phyloP scores from a whole-genome alignment of 92 coral and sea anemone genomes.

The Pocillopora meandrina region DNA sequence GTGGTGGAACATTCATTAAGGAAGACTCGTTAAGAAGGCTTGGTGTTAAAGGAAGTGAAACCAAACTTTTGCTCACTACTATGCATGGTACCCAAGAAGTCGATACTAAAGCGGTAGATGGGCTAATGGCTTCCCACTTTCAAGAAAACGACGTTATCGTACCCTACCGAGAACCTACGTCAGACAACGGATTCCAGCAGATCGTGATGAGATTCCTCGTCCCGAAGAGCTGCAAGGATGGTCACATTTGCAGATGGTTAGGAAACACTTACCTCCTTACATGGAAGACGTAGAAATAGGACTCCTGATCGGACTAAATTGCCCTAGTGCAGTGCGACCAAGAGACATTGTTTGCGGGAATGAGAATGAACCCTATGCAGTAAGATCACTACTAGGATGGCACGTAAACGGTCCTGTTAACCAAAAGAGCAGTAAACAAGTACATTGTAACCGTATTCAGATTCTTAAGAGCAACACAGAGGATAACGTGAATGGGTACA shows the following conservation, averaged over 20 bases:
- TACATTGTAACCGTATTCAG: too few species aligned
- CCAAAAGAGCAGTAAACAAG: too few species aligned
- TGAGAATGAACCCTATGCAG: too few species aligned
- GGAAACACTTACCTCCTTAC: constrained; percentile 29
- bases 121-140: constrained; percentile 51
- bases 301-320: constrained; percentile 60
- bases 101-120: constrained; percentile 37
- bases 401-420: too few species aligned
- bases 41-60: constrained; percentile 59
- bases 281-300: constrained; percentile 44
- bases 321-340: constrained; percentile 56
- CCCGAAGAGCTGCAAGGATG: constrained; percentile 46
- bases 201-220: constrained; percentile 61
- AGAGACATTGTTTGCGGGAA: constrained; percentile 54
- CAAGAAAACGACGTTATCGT: constrained; percentile 49
- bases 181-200: constrained; percentile 54
- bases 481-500: too few species aligned
- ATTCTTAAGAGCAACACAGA: too few species aligned
- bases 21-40: constrained; percentile 43
- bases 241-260: constrained; percentile 50
- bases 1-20: constrained; percentile 73
- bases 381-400: too few species aligned
- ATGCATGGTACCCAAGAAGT: constrained; percentile 64
- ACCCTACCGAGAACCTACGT: constrained; percentile 66
- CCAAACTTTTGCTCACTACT: constrained; percentile 51